Base-by-base conservation (phyloP, 1,140 invertebrate genomes). In the Drosophila pandora region DNA sequence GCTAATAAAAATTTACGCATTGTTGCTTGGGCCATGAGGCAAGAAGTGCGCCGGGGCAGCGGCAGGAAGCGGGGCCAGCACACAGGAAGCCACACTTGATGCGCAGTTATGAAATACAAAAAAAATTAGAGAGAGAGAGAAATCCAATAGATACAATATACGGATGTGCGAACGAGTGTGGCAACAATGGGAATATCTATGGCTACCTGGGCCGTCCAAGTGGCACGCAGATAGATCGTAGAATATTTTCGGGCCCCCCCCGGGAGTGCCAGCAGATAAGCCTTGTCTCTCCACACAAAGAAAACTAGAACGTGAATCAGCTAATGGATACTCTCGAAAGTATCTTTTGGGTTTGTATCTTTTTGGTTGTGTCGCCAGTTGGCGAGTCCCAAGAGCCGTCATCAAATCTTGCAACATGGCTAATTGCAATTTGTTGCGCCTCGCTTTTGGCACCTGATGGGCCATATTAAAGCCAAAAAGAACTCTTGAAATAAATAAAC, bases 371-470 rank as follows among this genome's bases (percentile, higher is more conserved):
- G 30, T 59, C 53, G 70, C 52, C 63, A 67, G 63, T 67, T 67
- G 63, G 48, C 63, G 63, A 65, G 43, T 23, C 23, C 23, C 23
- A 25, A 4, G 49, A 61, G 56, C 75, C 70, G 70, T 82, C 70
- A 83, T 62, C 67, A 70, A 65, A 60, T 71, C 25, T 48, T 73
- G 62, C 67, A 87, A 87, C 80, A 84, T 77, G 81, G 81, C 82
- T 84, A 84, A 84, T 84, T 84, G 81, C 81, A 70, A 87, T 74
- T 70, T 87, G 80, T 87, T 72, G 77, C 73, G 80, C 72, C 82
- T 76, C 73, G 82, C 80, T 87, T 87, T 87, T 84, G 81, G 81
- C 82, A 84, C 82, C 81, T 84, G 81, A 84, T 84, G 82, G 82
- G 81, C 78, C 82, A 84, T 87, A 82, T 73, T 77, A 61, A 87